phyloP scores from a whole-genome alignment of 1,140 invertebrate genomes.

The Rhizoglyphus robini region DNA sequence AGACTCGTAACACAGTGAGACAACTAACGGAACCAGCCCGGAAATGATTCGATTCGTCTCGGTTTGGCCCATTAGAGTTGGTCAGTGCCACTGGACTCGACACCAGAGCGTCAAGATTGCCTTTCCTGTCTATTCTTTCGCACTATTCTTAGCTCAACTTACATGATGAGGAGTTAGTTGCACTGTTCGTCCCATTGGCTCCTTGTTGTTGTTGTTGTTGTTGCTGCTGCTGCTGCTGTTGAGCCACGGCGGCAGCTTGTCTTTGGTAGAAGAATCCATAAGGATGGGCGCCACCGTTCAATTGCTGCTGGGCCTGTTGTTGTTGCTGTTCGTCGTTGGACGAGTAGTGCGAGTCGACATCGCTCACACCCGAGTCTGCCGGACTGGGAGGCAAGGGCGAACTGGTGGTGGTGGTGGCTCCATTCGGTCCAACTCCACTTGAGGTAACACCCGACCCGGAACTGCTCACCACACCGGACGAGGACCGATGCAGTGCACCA shows the following conservation, averaged over 20 bases:
- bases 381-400: constrained; percentile 83
- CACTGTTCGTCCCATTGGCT: neutral
- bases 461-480: neutral
- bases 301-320: constrained; percentile 7
- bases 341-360: constrained; percentile 79
- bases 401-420: constrained; percentile 14
- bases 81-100: too few species aligned
- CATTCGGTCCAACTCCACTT: neutral
- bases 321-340: constrained; percentile 55
- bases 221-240: neutral
- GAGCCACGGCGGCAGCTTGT: neutral
- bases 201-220: neutral
- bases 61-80: too few species aligned
- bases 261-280: constrained; percentile 19
- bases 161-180: neutral
- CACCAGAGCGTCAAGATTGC: too few species aligned
- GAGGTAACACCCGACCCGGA: neutral
- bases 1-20: too few species aligned
- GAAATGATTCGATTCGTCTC: too few species aligned
- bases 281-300: neutral
- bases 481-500: neutral
- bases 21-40: too few species aligned
- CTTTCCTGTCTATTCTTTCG: too few species aligned
- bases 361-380: constrained; percentile 88
- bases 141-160: too few species aligned